Percentiles rank a stretch among this genome's conserved stretches.
These are phyloP conservation scores for Dicrostonyx torquatus DNA, from an alignment of 2,797 vertebrate genomes.

Conservation along the genomic window DNA sequence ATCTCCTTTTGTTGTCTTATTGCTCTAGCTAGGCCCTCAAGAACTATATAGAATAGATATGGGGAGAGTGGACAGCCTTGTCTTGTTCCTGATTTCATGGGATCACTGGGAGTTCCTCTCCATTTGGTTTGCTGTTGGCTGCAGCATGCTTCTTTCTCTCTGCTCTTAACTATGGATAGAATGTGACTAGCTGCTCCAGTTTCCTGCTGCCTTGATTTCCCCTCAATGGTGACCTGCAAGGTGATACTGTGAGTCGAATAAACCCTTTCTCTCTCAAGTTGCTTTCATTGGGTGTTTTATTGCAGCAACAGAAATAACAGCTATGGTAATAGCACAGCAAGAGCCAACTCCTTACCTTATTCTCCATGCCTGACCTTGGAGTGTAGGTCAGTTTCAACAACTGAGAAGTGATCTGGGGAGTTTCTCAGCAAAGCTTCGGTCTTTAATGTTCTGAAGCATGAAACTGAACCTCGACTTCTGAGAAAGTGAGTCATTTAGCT, in stretches of 20 bases:
- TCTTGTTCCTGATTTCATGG: too few relatives aligned
- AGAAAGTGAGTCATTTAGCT: conserved; percentile 64
- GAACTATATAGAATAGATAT: too few relatives aligned
- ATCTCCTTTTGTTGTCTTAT: too few relatives aligned
- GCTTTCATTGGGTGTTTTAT: neutral
- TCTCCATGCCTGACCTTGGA: neutral
- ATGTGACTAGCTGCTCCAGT: neutral
- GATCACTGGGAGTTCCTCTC: too few relatives aligned
- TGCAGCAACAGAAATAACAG: neutral
- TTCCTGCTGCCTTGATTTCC: neutral
- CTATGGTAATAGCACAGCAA: neutral
- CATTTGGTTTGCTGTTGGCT: too few relatives aligned
- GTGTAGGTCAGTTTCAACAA: conserved; percentile 1
- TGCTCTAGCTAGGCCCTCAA: too few relatives aligned
- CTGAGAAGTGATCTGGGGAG: conserved; percentile 37
- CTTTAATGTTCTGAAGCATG: neutral
- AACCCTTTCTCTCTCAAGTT: neutral
- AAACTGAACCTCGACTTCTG: conserved; percentile 39
- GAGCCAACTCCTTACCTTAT: neutral
- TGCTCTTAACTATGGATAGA: neutral
- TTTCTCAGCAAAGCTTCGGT: conserved; percentile 26
- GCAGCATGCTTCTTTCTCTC: neutral
- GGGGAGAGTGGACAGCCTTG: too few relatives aligned
- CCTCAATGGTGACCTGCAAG: neutral
- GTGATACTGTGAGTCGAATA: neutral